Evolutionary conservation across 92 coral and sea anemone species (phyloP), one percentile per base, ranked within the genome.

Genomic region (Parazoanthus atlanticus): DNA sequence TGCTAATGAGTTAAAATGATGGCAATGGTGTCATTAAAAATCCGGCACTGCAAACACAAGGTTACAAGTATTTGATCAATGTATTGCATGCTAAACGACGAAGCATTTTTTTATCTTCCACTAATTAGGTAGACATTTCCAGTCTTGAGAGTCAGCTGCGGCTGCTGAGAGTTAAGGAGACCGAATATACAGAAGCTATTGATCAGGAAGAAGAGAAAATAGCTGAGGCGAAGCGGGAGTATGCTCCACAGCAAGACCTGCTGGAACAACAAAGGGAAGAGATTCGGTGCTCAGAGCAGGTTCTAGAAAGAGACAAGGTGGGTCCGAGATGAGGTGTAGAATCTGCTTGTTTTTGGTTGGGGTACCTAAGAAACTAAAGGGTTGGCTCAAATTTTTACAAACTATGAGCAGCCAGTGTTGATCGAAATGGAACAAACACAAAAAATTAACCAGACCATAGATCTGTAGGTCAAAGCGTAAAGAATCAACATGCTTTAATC

Each of bases 141-240:
- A 92, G 88, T 29, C 36, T 96, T 54, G 96, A 96, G 87, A 89
- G 76, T 66, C 88, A 90, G 89, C 90, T 96, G 79, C 77, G 30
- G 30, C 89, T 84, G 89, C 89, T 96, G 80, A 81, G 88, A 38
- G 76, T 33, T 13, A 87, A 89, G 17, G 93, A 94, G 71, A 29
- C 90, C 9, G 86, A 90, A 69, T 90, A 76, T 43, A 93, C 76
- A 8, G 70, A 74, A 25, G 90, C 90, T 26, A 94, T 96, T 23
- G 33, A 86, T 52, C 77, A 89, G 38, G 93, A 96, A 73, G 98
- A 93, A 6, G 74, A 67, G 11, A 95, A 93, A 76, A 92, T 96
- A 72, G 92, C 86, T 65, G 91, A 89, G 23, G 93, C 92, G 36
- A 88, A 91, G 71, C 86, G 52, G 70, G 93, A 89, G 26, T 96